Conservation (phyloP, 2,113 vertebrate species). For the Gymnogyps californianus region DNA sequence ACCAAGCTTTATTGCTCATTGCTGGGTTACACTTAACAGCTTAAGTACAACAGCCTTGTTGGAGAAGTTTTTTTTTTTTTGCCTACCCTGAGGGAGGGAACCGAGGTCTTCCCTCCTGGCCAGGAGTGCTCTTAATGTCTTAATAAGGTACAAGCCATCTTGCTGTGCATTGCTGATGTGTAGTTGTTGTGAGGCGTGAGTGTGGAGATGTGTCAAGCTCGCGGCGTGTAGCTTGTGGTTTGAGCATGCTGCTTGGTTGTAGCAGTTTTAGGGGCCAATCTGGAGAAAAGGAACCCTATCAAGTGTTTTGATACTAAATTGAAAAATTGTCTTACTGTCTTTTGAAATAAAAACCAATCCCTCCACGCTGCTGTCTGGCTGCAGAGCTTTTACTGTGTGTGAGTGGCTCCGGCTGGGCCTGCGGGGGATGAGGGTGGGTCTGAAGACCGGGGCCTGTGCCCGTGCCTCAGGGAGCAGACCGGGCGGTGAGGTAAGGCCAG, state of each 20-base stretch:
- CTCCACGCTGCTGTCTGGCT: background rate
- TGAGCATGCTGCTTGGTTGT: conserved; percentile 46
- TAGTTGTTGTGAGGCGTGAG: background rate
- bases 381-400: accelerated
- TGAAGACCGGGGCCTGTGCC: background rate
- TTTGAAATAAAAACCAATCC: conserved; percentile 78
- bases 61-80: background rate
- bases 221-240: conserved; percentile 40
- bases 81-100: background rate
- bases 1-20: conserved; percentile 30
- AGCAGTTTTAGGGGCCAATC: conserved; percentile 33
- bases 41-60: conserved; percentile 27
- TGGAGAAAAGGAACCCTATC: conserved; percentile 36
- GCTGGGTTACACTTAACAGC: conserved; percentile 56
- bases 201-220: background rate
- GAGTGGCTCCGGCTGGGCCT: accelerated
- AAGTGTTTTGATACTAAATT: conserved; percentile 79
- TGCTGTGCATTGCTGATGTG: background rate
- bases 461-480: accelerated
- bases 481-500: background rate
- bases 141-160: background rate
- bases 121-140: conserved; percentile 22
- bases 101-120: background rate
- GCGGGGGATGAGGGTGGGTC: background rate
- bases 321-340: conserved; percentile 62